phyloP scores from a whole-genome alignment of 2,113 vertebrate genomes.

The Ameiurus melas region DNA sequence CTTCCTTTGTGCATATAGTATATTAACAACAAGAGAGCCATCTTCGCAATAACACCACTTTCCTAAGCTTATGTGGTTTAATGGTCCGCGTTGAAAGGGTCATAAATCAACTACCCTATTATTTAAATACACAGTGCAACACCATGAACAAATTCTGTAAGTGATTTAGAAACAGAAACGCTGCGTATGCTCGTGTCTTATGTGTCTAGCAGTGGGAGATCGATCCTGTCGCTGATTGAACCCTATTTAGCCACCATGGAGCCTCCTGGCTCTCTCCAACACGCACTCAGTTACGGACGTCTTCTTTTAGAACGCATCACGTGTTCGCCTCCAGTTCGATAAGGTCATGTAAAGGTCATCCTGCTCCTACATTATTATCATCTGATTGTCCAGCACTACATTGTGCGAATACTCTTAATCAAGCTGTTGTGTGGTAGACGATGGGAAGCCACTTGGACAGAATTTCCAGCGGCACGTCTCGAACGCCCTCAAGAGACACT shows the following conservation, averaged over 20 bases:
- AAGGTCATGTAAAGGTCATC: conserved; percentile 20
- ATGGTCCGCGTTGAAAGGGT: not conserved
- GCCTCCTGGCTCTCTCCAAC: conserved; percentile 9
- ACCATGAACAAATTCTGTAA: conserved; percentile 1
- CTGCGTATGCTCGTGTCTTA: conserved; percentile 23
- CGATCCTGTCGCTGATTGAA: conserved; percentile 21
- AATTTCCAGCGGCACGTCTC: conserved; percentile 2
- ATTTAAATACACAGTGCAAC: conserved; percentile 8
- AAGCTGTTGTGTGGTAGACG: not conserved
- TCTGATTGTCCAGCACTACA: conserved; percentile 3
- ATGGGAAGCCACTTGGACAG: not conserved
- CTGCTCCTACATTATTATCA: not conserved
- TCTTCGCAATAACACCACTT: not conserved
- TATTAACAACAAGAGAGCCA: not conserved
- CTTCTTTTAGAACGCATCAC: conserved; percentile 3
- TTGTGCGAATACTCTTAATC: not conserved
- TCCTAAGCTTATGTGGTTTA: not conserved
- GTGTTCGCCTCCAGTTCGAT: not conserved
- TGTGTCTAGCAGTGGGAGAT: not conserved
- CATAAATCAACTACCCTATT: not conserved
- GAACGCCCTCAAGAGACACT: not conserved
- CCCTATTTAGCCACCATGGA: conserved; percentile 22
- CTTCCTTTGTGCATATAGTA: not conserved
- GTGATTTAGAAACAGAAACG: not conserved
- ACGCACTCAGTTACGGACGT: not conserved